Conservation (phyloP, 2,797 vertebrate species). For the Staurois parvus region DNA sequence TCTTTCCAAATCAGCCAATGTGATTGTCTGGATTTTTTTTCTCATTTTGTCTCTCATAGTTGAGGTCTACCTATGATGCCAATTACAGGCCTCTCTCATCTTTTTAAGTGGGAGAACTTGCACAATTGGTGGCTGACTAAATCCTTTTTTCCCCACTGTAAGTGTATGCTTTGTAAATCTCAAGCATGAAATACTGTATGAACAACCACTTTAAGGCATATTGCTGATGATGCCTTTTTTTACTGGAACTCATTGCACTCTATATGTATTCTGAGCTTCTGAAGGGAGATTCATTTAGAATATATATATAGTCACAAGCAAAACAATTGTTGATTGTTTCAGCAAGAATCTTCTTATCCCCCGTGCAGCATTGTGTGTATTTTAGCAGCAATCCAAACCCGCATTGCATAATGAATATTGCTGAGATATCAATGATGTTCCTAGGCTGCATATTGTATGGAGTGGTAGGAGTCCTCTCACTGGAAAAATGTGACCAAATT, state of each 20-base stretch:
- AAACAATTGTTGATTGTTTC: slow-evolving; percentile 7
- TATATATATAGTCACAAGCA: slow-evolving; percentile 7
- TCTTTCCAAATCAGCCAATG: no score
- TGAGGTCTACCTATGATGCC: no score
- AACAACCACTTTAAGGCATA: no score
- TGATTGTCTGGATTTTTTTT: no score
- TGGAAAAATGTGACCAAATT: slow-evolving; percentile 36
- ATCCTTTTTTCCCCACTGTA: no score
- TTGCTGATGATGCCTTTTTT: neutral
- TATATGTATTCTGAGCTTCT: neutral
- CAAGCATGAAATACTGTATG: no score
- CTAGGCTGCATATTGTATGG: neutral
- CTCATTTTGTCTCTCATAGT: no score
- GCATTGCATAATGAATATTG: slow-evolving; percentile 17
- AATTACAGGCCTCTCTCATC: no score
- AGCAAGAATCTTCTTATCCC: neutral
- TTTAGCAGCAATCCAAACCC: slow-evolving; percentile 26
- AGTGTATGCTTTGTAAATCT: no score
- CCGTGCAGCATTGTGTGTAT: slow-evolving; percentile 17
- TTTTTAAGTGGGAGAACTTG: no score
- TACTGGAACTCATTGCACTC: neutral
- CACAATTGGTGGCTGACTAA: no score
- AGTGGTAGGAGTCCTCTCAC: neutral
- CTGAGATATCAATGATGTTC: neutral
- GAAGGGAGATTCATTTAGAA: no score